Conservation (phyloP, 2,888 invertebrate genomes). For the Sminthurinus aureus region DNA sequence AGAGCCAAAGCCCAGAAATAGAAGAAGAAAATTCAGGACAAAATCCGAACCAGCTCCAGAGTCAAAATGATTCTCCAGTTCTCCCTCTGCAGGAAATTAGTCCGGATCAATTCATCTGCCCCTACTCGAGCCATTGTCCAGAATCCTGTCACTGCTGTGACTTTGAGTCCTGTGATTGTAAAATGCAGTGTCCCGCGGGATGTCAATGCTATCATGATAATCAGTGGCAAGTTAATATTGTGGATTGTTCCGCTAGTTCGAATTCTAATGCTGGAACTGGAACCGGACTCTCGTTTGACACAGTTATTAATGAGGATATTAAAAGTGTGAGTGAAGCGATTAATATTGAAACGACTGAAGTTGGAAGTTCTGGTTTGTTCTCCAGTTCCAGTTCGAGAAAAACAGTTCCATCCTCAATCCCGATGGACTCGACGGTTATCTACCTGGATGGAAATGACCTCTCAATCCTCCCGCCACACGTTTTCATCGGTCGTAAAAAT, state of each 20-base stretch:
- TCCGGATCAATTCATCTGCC: constrained; percentile 78
- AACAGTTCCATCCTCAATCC: constrained; percentile 63
- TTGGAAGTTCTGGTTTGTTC: background rate
- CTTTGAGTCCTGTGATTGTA: constrained; percentile 95
- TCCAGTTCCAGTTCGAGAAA: background rate
- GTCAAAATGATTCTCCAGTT: constrained; percentile 6
- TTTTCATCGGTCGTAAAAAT: constrained; percentile 88
- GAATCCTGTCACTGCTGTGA: constrained; percentile 68
- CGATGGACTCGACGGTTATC: constrained; percentile 95
- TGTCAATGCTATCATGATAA: constrained; percentile 95
- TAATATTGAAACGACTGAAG: background rate
- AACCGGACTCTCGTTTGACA: too few relatives aligned
- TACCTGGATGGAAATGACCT: constrained; percentile 92
- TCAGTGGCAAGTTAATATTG: constrained; percentile 90
- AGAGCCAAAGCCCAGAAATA: background rate
- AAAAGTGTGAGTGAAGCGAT: background rate
- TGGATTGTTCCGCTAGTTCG: constrained; percentile 81
- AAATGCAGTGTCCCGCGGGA: constrained; percentile 93
- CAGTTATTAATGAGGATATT: too few relatives aligned
- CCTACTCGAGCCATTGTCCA: constrained; percentile 75
- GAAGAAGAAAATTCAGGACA: background rate
- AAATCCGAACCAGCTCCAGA: background rate
- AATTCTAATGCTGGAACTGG: background rate
- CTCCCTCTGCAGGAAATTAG: constrained; percentile 20
- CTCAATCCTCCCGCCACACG: constrained; percentile 84